A percentile compares a stretch with the other conserved stretches of the same genome.
These are phyloP conservation scores for Acutogordius australiensis DNA, from an alignment of 2,888 invertebrate species.

Conservation along the genomic window DNA sequence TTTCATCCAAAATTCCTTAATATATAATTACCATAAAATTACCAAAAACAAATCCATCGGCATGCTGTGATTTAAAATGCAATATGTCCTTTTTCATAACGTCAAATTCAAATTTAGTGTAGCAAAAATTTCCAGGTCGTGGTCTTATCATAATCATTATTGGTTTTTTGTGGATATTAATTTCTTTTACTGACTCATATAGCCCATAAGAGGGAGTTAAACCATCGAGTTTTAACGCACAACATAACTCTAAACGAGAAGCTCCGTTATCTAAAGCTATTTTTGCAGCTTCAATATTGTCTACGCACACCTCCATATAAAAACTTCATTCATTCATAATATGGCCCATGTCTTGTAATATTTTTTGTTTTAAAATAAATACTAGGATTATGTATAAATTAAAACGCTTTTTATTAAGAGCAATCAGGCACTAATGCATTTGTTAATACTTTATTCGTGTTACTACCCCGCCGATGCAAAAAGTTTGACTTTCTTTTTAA, in stretches of 20 bases:
- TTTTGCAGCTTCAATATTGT: slow-evolving; percentile 13
- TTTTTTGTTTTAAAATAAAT: too few relatives aligned
- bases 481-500: too few relatives aligned
- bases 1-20: neutral
- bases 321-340: too few relatives aligned
- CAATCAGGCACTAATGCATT: too few relatives aligned
- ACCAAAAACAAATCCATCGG: slow-evolving; percentile 11
- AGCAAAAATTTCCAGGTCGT: neutral
- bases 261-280: slow-evolving; percentile 3
- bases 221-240: neutral
- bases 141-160: slow-evolving; percentile 10
- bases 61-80: neutral
- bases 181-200: neutral
- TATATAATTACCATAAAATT: neutral
- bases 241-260: slow-evolving; percentile 3
- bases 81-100: slow-evolving; percentile 2
- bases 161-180: neutral
- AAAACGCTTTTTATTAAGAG: too few relatives aligned
- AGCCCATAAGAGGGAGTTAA: neutral
- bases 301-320: slow-evolving; percentile 12
- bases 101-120: neutral
- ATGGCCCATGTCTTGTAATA: too few relatives aligned
- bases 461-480: too few relatives aligned
- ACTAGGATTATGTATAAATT: too few relatives aligned
- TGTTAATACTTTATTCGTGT: too few relatives aligned